Evolutionary conservation across 2,113 vertebrate genomes (phyloP), one percentile per base, ranked within the genome.

Genomic region (Melanocharis versteri): DNA sequence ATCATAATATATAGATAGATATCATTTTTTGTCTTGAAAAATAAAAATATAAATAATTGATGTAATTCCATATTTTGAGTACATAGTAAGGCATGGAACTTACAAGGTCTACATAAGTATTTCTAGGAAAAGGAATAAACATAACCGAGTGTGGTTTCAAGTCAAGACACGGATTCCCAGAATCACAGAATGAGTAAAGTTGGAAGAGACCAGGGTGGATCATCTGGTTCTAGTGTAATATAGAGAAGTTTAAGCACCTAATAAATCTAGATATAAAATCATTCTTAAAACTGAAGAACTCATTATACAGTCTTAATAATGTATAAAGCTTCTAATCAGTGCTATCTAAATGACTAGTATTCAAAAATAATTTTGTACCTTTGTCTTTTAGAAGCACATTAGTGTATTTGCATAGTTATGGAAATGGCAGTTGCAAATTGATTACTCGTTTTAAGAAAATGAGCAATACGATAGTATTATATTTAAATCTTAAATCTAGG

Each of bases 351-450:
- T 48, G 18, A 47, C 27, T 73, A 75, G 22, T 23, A 45, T 85
- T 89, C 75, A 39, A 87, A 96, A 93, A 87, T 71, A 72, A 68
- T 75, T 91, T 84, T 89, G 50, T 50, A 58, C 17, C 33, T 82
- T 62, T 72, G 22, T 77, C 66, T 90, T 88, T 66, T 45, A 83
- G 53, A 17, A 89, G 17, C 18, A 50, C 28, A 16, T 81, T 73
- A 69, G 14, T 91, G 16, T 83, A 80, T 83, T 89, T 96, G 64
- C 65, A 95, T 80, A 87, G 76, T 77, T 86, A 80, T 37, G 40
- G 66, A 88, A 95, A 81, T 61, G 3, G 47, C 39, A 70, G 17
- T 35, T 84, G 54, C 27, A 51, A 84, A 94, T 28, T 87, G 69
- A 94, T 95, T 95, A 84, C 23, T 62, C 6, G 0, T 68, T 68